Evolutionary conservation across 2,113 vertebrate genomes (phyloP).

Genomic region (Hyperoodon ampullatus): DNA sequence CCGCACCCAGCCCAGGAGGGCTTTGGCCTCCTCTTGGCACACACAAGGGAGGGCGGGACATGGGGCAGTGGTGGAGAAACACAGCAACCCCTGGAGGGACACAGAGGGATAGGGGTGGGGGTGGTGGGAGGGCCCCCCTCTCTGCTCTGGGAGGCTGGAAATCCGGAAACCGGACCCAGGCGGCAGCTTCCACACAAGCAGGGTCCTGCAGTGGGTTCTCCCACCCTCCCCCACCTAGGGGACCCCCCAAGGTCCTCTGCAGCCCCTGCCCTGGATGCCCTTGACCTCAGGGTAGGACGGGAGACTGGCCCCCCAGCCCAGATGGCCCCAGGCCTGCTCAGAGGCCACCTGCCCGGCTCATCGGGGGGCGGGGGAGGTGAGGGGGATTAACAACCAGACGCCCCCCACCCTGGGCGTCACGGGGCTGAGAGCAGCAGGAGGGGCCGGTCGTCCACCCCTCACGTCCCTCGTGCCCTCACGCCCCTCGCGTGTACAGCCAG

Average conservation of each 20-base stretch:
- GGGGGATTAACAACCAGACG: neutral
- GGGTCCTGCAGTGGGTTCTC: fast-evolving
- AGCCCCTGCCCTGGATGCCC: neutral
- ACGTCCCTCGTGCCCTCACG: too few relatives aligned
- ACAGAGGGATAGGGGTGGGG: fast-evolving
- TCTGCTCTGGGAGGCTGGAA: neutral
- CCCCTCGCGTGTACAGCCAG: neutral
- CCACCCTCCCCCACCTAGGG: fast-evolving
- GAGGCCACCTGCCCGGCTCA: neutral
- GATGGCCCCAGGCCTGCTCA: neutral
- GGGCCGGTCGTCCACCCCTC: neutral
- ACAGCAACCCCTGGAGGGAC: fast-evolving
- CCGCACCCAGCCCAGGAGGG: fast-evolving
- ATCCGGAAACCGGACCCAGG: fast-evolving
- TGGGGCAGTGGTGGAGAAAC: too few relatives aligned
- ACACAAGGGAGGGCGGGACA: fast-evolving
- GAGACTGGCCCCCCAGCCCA: neutral
- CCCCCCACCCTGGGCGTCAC: fast-evolving
- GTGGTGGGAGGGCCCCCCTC: neutral
- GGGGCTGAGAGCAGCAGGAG: fast-evolving
- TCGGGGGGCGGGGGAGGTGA: neutral
- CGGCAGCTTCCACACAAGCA: neutral
- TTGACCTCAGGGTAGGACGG: too few relatives aligned
- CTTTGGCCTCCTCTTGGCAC: too few relatives aligned
- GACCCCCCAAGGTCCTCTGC: neutral